Conservation (phyloP, 2,888 invertebrate genomes). For the Lasioglossum malachurum region DNA sequence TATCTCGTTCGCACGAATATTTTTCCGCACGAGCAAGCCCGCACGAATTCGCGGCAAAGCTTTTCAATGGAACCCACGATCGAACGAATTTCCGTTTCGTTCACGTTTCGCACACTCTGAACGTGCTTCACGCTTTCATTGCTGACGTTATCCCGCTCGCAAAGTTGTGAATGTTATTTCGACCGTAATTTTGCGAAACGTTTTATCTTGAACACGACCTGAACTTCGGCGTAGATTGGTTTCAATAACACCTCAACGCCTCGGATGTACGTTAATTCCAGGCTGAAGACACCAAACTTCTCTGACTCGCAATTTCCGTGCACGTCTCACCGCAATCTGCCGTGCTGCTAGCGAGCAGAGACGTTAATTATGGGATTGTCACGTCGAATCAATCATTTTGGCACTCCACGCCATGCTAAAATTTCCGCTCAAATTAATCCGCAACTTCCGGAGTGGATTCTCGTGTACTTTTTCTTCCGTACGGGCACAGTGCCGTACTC, state of each 20-base stretch:
- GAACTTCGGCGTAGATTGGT: background rate
- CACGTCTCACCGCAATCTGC: background rate
- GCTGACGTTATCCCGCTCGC: background rate
- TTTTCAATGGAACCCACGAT: background rate
- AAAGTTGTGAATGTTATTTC: background rate
- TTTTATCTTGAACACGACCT: background rate
- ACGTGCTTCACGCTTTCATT: background rate
- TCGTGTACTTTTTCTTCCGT: background rate
- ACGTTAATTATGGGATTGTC: background rate
- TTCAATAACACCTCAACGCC: background rate
- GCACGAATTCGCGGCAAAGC: background rate
- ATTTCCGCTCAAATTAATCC: background rate
- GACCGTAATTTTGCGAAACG: background rate
- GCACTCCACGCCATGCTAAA: background rate
- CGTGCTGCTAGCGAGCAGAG: background rate
- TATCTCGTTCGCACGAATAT: slow-evolving; percentile 21
- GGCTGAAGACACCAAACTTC: background rate
- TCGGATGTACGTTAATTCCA: background rate
- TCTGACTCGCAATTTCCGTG: background rate
- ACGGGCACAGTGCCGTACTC: background rate
- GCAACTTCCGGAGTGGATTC: background rate
- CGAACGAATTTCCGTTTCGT: background rate
- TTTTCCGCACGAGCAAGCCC: background rate
- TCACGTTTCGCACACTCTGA: background rate
- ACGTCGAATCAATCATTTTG: slow-evolving; percentile 3